These are phyloP conservation scores for Antennarius maculatus DNA, from an alignment of 2,797 vertebrate genomes.

Conservation along the genomic window DNA sequence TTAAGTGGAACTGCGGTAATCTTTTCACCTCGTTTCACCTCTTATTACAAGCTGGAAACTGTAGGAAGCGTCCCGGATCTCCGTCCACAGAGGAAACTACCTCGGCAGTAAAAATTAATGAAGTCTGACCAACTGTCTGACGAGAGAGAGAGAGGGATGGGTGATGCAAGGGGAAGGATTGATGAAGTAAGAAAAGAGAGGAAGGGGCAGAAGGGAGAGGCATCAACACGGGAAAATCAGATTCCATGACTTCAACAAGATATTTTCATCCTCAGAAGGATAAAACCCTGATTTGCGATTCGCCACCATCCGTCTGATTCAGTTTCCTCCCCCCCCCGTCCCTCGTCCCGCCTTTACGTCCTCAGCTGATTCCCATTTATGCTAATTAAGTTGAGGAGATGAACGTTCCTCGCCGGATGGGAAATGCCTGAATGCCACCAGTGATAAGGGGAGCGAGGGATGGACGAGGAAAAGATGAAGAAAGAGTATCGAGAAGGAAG, in stretches of 20 bases:
- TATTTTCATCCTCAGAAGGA: slow-evolving; percentile 11
- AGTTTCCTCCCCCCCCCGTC: slow-evolving; percentile 14
- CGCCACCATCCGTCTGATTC: slow-evolving; percentile 2
- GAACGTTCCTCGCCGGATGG: slow-evolving; percentile 42
- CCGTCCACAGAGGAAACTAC: slow-evolving; percentile 82
- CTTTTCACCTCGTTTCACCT: slow-evolving; percentile 52
- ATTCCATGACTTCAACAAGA: not conserved
- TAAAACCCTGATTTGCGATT: not conserved
- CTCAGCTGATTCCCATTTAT: slow-evolving; percentile 27
- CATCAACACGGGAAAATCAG: not conserved
- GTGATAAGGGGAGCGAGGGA: slow-evolving; percentile 28
- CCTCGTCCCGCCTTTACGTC: slow-evolving; percentile 10
- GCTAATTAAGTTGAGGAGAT: slow-evolving; percentile 46
- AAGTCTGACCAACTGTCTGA: slow-evolving; percentile 87
- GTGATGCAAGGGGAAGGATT: slow-evolving; percentile 22
- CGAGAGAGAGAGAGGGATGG: slow-evolving; percentile 34
- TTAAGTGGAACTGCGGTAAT: slow-evolving; percentile 30
- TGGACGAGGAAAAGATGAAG: slow-evolving; percentile 44
- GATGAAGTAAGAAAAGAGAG: slow-evolving; percentile 5
- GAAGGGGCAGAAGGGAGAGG: not conserved
- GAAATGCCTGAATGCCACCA: slow-evolving; percentile 41
- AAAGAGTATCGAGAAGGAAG: not conserved
- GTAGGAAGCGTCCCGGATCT: slow-evolving; percentile 28
- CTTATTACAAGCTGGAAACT: slow-evolving; percentile 31
- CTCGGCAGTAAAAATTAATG: slow-evolving; percentile 95